A percentile compares a stretch with the other conserved stretches of the same genome.
These are phyloP conservation scores for Morpho helenor DNA, from an alignment of 2,888 invertebrate genomes.

Conservation along the genomic window DNA sequence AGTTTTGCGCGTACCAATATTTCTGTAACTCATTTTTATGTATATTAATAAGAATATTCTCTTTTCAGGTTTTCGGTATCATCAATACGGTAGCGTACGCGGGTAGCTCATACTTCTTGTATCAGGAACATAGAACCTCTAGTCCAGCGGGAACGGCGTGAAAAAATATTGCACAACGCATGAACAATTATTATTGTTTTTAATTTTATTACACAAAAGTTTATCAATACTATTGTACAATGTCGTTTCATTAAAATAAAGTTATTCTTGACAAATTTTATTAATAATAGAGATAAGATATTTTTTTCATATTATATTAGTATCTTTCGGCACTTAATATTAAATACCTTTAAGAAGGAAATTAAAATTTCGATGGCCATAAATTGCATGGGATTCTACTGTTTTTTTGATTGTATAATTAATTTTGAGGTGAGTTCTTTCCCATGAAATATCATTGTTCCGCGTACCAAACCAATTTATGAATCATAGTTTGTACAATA, in stretches of 20 bases:
- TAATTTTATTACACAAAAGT: slow-evolving; percentile 28
- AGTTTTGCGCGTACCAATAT: too few relatives aligned
- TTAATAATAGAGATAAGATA: background rate
- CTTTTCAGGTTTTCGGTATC: slow-evolving; percentile 86
- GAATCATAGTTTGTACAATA: too few relatives aligned
- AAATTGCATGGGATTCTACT: slow-evolving; percentile 1
- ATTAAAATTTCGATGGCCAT: slow-evolving; percentile 13
- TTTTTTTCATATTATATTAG: too few relatives aligned
- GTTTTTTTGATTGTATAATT: background rate
- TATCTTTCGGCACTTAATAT: slow-evolving; percentile 1
- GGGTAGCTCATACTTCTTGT: slow-evolving; percentile 86
- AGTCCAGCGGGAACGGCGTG: slow-evolving; percentile 31
- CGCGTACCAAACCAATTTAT: background rate
- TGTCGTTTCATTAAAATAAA: slow-evolving; percentile 27
- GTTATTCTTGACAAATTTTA: slow-evolving; percentile 21
- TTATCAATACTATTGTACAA: slow-evolving; percentile 12
- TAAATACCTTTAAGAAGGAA: background rate
- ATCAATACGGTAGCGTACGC: slow-evolving; percentile 90
- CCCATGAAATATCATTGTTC: slow-evolving; percentile 3
- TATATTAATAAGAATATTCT: background rate
- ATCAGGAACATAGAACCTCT: slow-evolving; percentile 83
- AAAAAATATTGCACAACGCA: slow-evolving; percentile 22
- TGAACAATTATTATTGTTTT: slow-evolving; percentile 35
- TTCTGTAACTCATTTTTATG: background rate
- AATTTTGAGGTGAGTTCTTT: slow-evolving; percentile 6